Conservation (phyloP, 1,140 invertebrate species). For the Ceratosolen solmsi region DNA sequence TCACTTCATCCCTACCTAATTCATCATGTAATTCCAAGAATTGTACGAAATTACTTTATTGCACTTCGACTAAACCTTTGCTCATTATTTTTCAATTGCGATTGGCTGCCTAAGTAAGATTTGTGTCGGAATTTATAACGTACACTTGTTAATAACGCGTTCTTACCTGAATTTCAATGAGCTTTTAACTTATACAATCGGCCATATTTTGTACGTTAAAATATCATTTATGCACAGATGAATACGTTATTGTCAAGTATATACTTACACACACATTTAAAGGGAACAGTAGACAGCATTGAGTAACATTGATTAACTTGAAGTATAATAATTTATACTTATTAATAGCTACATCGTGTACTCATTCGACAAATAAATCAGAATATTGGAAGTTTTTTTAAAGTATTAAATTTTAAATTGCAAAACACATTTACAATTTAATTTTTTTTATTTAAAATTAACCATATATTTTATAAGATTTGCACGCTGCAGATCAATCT, state of each 20-base stretch:
- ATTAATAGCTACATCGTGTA: too few relatives aligned
- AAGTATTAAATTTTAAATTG: too few relatives aligned
- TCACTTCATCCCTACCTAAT: not conserved
- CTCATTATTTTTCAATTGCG: conserved; percentile 10
- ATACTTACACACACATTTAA: not conserved
- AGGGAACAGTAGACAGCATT: too few relatives aligned
- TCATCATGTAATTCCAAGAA: not conserved
- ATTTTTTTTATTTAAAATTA: too few relatives aligned
- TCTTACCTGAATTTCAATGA: not conserved
- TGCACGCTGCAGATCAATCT: not conserved
- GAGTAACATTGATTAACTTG: too few relatives aligned
- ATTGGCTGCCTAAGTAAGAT: conserved; percentile 31
- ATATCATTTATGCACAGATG: not conserved
- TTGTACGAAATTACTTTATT: not conserved
- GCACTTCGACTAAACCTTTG: conserved; percentile 43
- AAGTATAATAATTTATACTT: too few relatives aligned
- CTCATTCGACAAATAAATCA: too few relatives aligned
- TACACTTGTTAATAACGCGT: not conserved
- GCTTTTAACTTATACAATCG: not conserved
- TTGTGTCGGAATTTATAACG: not conserved
- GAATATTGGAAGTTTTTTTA: too few relatives aligned
- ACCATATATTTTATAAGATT: not conserved
- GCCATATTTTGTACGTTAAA: not conserved
- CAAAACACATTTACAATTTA: too few relatives aligned
- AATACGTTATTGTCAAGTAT: not conserved